Base-by-base conservation (phyloP, 2,113 vertebrate species). In the Actenoides lindsayi region DNA sequence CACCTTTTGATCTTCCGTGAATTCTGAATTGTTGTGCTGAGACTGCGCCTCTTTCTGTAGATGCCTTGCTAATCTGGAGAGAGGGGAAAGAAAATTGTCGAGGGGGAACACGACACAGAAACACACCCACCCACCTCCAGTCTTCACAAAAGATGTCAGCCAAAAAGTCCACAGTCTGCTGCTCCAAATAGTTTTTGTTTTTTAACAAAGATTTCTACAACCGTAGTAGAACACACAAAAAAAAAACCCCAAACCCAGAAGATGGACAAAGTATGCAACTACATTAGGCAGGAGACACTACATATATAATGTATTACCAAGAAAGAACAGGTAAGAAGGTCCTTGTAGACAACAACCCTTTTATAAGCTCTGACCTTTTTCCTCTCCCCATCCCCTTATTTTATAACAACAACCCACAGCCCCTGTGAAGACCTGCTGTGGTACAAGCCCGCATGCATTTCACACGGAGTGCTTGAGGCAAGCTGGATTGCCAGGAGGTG, bases 1-100 rank as follows among this genome's bases (percentile, higher is more conserved):
- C 98, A 99, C 99, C 99, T 99, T 99, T 96, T 99, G 99, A 89
- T 99, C 99, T 94, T 99, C 99, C 79, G 99, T 99, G 97, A 99
- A 99, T 89, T 99, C 99, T 1, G 99, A 98, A 59, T 98, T 98
- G 95, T 99, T 99, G 87, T 99, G 97, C 73, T 98, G 98, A 70
- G 99, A 98, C 97, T 99, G 99, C 1, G 99, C 99, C 95, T 99
- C 99, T 97, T 99, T 99, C 82, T 99, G 99, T 85, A 99, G 97
- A 76, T 99, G 99, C 96, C 99, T 98, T 59, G 99, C 99, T 87
- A 99, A 98, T 98, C 99, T 99, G 96, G 83, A 96, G 68, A 30
- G 21, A 14, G 12, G 13, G 25, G 31, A 74, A 97, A 96, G 57
- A 96, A 94, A 90, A 91, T 35, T 88, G 56, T 77, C 67, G 4